These are phyloP conservation scores for Acanthopleura granulata DNA, from an alignment of 2,888 invertebrate genomes.

Conservation along the genomic window DNA sequence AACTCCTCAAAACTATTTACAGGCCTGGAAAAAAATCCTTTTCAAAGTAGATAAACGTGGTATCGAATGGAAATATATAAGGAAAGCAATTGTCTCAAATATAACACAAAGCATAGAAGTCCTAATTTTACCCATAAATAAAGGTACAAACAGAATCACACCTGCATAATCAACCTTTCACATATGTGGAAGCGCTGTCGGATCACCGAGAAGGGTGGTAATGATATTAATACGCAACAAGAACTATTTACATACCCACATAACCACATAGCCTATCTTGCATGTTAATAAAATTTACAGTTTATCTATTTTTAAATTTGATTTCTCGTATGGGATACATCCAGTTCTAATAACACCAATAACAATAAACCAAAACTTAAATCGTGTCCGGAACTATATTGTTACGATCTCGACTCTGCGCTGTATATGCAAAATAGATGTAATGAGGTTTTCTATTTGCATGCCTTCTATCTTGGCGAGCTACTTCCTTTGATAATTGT, in stretches of 20 bases:
- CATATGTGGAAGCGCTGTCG: slow-evolving; percentile 36
- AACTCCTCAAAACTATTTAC: too few species aligned
- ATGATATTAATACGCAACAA: slow-evolving; percentile 33
- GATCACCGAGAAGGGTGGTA: slow-evolving; percentile 37
- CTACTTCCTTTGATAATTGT: background rate
- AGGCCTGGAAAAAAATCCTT: too few species aligned
- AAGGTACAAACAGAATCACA: slow-evolving; percentile 34
- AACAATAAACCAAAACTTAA: too few species aligned
- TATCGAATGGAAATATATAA: slow-evolving; percentile 6
- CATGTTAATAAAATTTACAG: too few species aligned
- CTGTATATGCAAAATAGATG: slow-evolving; percentile 52
- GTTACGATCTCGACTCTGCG: slow-evolving; percentile 25
- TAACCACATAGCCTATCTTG: too few species aligned
- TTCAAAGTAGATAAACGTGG: background rate
- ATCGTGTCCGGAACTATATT: background rate
- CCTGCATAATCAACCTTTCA: slow-evolving; percentile 44
- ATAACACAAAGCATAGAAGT: slow-evolving; percentile 18
- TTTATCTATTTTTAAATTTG: too few species aligned
- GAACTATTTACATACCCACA: too few species aligned
- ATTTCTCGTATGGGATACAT: too few species aligned
- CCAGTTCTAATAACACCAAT: too few species aligned
- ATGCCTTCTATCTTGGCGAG: background rate
- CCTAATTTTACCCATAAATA: slow-evolving; percentile 14
- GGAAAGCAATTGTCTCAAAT: too few species aligned
- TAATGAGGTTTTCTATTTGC: slow-evolving; percentile 20